A percentile compares a stretch with the other conserved stretches of the same genome.
These are phyloP conservation scores for Mactra quadrangularis DNA, from an alignment of 1,140 invertebrate species.

Conservation along the genomic window DNA sequence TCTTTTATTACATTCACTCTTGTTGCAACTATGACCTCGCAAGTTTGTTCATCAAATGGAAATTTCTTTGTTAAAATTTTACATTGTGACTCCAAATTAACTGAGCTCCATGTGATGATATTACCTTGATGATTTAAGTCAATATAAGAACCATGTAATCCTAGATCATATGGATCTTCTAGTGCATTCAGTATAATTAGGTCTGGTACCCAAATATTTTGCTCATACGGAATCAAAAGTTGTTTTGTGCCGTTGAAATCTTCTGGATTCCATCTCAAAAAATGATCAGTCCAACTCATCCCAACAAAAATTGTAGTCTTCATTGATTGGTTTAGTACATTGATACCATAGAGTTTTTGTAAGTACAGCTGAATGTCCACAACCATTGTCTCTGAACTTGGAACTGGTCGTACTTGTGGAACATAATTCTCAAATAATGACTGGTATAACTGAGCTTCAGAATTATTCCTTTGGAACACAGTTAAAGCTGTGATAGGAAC, in stretches of 20 bases:
- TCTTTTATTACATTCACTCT: conserved; percentile 1
- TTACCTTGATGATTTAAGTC: not conserved
- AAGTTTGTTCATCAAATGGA: conserved; percentile 15
- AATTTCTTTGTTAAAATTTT: conserved; percentile 22
- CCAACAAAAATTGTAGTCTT: conserved; percentile 5
- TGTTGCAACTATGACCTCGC: not conserved
- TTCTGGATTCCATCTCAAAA: conserved; percentile 3
- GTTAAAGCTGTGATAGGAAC: too few species aligned
- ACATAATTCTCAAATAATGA: conserved; percentile 7
- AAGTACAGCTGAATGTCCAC: not conserved
- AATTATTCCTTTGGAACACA: too few species aligned
- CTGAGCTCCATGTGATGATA: not conserved
- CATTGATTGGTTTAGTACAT: not conserved
- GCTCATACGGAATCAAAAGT: conserved; percentile 5
- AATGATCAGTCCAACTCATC: not conserved
- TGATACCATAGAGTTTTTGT: not conserved
- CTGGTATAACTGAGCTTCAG: not conserved
- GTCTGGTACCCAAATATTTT: conserved; percentile 12
- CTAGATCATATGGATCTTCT: not conserved
- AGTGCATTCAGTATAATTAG: not conserved
- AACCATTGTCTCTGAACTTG: not conserved
- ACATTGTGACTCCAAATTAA: conserved; percentile 9
- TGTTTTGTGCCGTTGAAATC: conserved; percentile 4
- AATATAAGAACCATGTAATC: not conserved
- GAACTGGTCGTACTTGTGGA: conserved; percentile 10